Conservation (phyloP, 2,797 vertebrate species). For the Dallia pectoralis region DNA sequence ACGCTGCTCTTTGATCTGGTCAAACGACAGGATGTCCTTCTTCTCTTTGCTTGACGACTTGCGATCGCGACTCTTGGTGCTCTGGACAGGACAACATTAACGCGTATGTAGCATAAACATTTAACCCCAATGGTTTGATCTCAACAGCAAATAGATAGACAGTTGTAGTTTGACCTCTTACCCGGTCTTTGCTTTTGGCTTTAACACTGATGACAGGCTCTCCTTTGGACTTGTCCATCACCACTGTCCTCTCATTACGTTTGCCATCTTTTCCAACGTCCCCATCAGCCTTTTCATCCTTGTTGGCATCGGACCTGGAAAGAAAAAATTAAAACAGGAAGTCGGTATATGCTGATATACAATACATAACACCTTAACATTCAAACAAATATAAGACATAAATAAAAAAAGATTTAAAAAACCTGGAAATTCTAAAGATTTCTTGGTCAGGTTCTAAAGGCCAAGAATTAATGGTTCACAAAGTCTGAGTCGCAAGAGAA, state of each 20-base stretch:
- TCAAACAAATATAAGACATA: too few relatives aligned
- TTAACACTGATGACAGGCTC: conserved; percentile 97
- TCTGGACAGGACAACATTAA: conserved; percentile 65
- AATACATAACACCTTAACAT: background rate
- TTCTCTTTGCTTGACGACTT: conserved; percentile 89
- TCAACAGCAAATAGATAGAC: background rate
- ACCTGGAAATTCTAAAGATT: too few relatives aligned
- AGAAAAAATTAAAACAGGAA: background rate
- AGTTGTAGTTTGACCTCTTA: conserved; percentile 57
- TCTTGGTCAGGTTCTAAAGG: too few relatives aligned
- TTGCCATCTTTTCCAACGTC: conserved; percentile 82
- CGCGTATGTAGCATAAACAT: background rate
- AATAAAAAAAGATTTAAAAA: too few relatives aligned
- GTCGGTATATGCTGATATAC: background rate
- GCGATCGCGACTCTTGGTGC: conserved; percentile 88
- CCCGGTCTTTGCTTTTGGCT: conserved; percentile 91
- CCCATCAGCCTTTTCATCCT: conserved; percentile 81
- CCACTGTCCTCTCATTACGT: conserved; percentile 87
- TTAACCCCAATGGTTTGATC: background rate
- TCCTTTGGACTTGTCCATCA: conserved; percentile 98
- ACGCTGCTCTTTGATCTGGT: conserved; percentile 97
- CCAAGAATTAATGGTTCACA: background rate
- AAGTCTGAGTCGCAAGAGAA: background rate
- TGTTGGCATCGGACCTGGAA: conserved; percentile 74
- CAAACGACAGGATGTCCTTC: conserved; percentile 94